Evolutionary conservation across 1,140 invertebrate genomes (phyloP).

Genomic region (Lerema accius): DNA sequence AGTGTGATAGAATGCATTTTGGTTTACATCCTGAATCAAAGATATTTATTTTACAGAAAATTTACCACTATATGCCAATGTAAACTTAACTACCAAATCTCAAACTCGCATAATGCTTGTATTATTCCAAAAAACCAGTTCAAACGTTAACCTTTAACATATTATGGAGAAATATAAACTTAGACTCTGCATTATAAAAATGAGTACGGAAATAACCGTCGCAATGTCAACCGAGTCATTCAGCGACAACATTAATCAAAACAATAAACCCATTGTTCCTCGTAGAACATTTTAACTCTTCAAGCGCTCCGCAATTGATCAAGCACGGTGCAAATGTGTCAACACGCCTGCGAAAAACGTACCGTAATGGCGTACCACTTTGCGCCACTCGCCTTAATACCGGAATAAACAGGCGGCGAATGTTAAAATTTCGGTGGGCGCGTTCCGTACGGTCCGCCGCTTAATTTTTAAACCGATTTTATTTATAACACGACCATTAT

Average conservation of each 20-base stretch:
- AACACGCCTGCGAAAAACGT: slow-evolving; percentile 21
- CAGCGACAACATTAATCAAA: neutral
- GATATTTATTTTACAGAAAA: no score
- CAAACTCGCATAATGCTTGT: no score
- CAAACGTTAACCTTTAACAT: no score
- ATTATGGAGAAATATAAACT: no score
- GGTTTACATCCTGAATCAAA: no score
- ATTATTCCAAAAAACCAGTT: no score
- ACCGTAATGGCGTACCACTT: slow-evolving; percentile 20
- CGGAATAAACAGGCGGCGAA: neutral
- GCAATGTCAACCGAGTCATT: neutral
- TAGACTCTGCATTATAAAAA: neutral
- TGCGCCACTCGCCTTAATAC: slow-evolving; percentile 8
- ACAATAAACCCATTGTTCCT: slow-evolving; percentile 4
- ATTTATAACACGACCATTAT: neutral
- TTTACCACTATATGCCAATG: no score
- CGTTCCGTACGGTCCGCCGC: neutral
- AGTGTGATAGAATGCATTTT: no score
- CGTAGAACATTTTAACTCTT: slow-evolving; percentile 7
- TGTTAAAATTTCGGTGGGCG: slow-evolving; percentile 1
- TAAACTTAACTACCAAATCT: no score
- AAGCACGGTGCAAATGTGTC: slow-evolving; percentile 21
- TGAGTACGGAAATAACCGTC: neutral
- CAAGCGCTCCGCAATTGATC: slow-evolving; percentile 17
- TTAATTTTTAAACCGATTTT: neutral